phyloP scores from a whole-genome alignment of 2,797 vertebrate species.

The Myioborus melanocephalus region DNA sequence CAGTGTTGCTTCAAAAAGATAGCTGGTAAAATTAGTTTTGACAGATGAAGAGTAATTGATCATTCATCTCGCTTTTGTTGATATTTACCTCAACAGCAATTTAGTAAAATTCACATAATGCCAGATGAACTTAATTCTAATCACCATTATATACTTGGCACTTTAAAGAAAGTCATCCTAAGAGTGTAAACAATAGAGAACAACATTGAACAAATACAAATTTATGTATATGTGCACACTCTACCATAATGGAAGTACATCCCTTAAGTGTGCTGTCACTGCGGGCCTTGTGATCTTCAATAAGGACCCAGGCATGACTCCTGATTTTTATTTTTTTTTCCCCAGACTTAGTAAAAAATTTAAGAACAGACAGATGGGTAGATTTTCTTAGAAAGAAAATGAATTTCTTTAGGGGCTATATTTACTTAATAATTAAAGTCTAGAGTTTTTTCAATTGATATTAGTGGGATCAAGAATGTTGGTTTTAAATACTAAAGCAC shows the following conservation, averaged over 20 bases:
- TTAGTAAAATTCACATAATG: background rate
- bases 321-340: accelerated
- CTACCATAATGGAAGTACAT: background rate
- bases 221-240: background rate
- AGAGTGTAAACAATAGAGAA: background rate
- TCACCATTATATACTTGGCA: background rate
- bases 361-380: background rate
- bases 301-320: background rate
- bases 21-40: conserved; percentile 3
- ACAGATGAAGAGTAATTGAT: background rate
- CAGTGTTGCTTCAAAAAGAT: background rate
- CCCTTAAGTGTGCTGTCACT: accelerated
- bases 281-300: background rate
- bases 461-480: background rate
- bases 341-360: background rate
- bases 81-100: background rate
- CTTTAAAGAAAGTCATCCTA: background rate
- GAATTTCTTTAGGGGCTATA: background rate
- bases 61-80: background rate
- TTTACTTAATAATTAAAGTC: background rate
- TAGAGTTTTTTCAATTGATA: background rate
- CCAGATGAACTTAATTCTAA: background rate
- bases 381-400: background rate
- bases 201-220: background rate
- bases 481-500: background rate